These are phyloP conservation scores for Eristalis arbustorum DNA, from an alignment of 2,888 invertebrate species.

Conservation along the genomic window DNA sequence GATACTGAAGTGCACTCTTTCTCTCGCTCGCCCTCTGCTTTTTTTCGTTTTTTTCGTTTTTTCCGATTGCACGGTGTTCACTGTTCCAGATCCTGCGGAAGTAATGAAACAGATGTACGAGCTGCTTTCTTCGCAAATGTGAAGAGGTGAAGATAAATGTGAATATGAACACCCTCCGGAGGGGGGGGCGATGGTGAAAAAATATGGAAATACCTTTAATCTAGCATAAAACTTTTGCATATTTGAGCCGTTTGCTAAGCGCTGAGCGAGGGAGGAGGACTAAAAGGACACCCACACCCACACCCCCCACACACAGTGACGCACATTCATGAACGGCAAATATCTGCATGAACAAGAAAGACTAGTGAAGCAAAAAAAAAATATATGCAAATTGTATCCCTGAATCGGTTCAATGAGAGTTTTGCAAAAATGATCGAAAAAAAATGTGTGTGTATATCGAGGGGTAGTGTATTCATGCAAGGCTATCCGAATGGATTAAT, in stretches of 20 bases:
- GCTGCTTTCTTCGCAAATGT: not conserved
- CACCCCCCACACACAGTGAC: not conserved
- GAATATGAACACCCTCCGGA: constrained; percentile 5
- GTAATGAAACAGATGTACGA: constrained; percentile 20
- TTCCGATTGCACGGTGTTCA: not conserved
- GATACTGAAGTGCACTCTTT: constrained; percentile 38
- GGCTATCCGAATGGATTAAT: not conserved
- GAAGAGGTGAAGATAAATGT: not conserved
- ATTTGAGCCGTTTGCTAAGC: not conserved
- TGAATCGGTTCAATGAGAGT: constrained; percentile 20
- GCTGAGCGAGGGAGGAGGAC: not conserved
- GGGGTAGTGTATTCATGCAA: not conserved
- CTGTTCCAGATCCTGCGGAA: constrained; percentile 8
- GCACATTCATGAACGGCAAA: not conserved
- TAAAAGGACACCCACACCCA: not conserved
- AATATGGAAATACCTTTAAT: constrained; percentile 20
- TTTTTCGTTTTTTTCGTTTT: constrained; percentile 20
- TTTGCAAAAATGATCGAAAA: not conserved
- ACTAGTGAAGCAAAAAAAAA: constrained; percentile 29
- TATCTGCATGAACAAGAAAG: constrained; percentile 8
- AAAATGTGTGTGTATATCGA: too few relatives aligned
- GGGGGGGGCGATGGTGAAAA: not conserved
- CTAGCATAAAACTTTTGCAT: constrained; percentile 23
- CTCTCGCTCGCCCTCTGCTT: not conserved
- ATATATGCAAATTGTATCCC: constrained; percentile 15